phyloP scores from a whole-genome alignment of 2,113 vertebrate genomes.

The Alethe diademata region DNA sequence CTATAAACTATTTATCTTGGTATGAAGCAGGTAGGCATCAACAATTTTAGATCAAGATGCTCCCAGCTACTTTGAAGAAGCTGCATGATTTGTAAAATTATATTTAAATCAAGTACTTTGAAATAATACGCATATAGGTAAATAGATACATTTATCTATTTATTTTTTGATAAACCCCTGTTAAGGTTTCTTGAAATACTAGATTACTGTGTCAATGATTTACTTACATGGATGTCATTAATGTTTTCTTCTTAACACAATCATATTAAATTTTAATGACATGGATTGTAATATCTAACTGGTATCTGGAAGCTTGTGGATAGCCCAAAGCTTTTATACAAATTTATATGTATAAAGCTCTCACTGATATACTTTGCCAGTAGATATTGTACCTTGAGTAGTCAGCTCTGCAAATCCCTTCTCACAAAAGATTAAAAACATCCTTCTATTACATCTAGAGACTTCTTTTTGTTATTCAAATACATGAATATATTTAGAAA shows the following conservation, averaged over 20 bases:
- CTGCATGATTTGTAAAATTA: slow-evolving; percentile 50
- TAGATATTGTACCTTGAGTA: slow-evolving; percentile 83
- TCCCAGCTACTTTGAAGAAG: slow-evolving; percentile 38
- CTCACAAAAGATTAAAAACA: slow-evolving; percentile 86
- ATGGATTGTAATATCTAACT: slow-evolving; percentile 77
- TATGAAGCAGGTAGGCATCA: slow-evolving; percentile 7
- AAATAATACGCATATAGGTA: slow-evolving; percentile 24
- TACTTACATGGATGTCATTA: slow-evolving; percentile 74
- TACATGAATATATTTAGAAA: slow-evolving; percentile 84
- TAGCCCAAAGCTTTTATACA: slow-evolving; percentile 82
- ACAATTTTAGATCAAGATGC: slow-evolving; percentile 49
- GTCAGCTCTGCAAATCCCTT: slow-evolving; percentile 81
- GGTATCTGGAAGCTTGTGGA: slow-evolving; percentile 77
- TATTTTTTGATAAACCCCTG: slow-evolving; percentile 64
- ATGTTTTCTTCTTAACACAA: slow-evolving; percentile 77
- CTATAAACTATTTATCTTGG: slow-evolving; percentile 26
- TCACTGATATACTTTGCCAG: slow-evolving; percentile 81
- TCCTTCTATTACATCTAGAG: slow-evolving; percentile 83
- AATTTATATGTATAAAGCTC: slow-evolving; percentile 81
- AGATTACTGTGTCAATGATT: slow-evolving; percentile 76
- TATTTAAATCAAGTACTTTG: slow-evolving; percentile 64
- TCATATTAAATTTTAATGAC: slow-evolving; percentile 83
- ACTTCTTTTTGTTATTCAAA: slow-evolving; percentile 87
- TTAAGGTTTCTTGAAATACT: slow-evolving; percentile 71
- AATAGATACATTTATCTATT: slow-evolving; percentile 64